Evolutionary conservation across 2,797 vertebrate genomes (phyloP).

Genomic region (Hybognathus amarus): DNA sequence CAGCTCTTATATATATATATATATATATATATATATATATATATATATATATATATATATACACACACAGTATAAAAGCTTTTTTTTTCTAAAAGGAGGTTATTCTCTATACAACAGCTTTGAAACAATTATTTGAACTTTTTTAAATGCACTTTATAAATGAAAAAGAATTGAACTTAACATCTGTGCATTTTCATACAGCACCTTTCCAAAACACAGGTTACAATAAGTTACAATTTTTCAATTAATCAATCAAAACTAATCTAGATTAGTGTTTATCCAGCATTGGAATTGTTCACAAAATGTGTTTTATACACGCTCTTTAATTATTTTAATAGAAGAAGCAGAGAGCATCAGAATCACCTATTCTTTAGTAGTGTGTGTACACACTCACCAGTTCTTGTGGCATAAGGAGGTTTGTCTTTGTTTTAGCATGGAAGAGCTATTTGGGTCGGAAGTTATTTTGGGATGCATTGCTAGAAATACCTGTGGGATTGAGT

Average conservation of each 20-base stretch:
- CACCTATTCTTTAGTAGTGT: slow-evolving; percentile 67
- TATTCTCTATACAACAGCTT: neutral
- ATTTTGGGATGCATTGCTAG: slow-evolving; percentile 82
- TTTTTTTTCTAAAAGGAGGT: neutral
- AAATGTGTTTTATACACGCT: neutral
- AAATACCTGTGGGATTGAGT: slow-evolving; percentile 80
- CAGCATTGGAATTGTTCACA: neutral
- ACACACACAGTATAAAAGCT: no score
- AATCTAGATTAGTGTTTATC: neutral
- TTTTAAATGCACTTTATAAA: neutral
- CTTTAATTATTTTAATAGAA: neutral
- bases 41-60: no score
- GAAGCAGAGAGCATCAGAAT: neutral
- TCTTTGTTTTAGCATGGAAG: slow-evolving; percentile 71
- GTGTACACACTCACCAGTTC: slow-evolving; percentile 66
- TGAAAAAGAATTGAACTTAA: neutral
- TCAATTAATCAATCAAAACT: neutral
- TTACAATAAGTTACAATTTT: neutral
- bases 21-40: no score
- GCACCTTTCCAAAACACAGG: neutral
- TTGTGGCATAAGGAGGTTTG: slow-evolving; percentile 72
- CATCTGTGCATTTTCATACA: neutral
- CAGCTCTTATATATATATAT: no score
- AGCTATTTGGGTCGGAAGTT: slow-evolving; percentile 82
- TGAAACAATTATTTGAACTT: neutral